Evolutionary conservation across 2,888 invertebrate genomes (phyloP).

Genomic region (Harmothoe impar): DNA sequence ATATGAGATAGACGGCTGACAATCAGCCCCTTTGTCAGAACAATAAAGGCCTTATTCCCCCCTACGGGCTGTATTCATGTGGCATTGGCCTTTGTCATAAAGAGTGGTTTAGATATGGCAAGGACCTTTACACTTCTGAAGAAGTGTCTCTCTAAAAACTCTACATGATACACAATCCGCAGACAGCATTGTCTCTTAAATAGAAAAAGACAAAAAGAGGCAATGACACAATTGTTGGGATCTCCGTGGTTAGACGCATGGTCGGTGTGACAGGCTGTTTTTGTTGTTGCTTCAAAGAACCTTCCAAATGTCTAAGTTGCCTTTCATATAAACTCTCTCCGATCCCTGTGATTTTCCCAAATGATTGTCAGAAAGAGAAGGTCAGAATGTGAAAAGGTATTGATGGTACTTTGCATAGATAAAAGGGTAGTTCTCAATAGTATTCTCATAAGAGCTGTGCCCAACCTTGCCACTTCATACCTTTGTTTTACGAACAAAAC

Average conservation of each 20-base stretch:
- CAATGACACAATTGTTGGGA: conserved; percentile 16
- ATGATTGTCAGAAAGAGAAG: too few species aligned
- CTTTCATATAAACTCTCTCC: background rate
- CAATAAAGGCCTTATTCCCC: conserved; percentile 7
- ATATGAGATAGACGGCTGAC: background rate
- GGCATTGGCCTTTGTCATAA: conserved; percentile 41
- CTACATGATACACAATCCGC: background rate
- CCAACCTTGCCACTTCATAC: too few species aligned
- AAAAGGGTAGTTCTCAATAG: too few species aligned
- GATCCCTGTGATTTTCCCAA: too few species aligned
- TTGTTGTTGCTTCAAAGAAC: background rate
- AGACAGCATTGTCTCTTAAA: conserved; percentile 5
- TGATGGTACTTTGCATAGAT: too few species aligned
- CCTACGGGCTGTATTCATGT: background rate
- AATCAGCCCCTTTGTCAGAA: background rate
- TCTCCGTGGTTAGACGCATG: background rate
- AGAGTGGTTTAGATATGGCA: background rate
- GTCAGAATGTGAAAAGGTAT: too few species aligned
- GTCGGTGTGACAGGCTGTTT: background rate
- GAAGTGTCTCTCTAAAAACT: background rate
- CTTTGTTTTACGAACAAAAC: too few species aligned
- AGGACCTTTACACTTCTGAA: conserved; percentile 28
- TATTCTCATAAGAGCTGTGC: too few species aligned
- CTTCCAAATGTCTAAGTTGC: background rate
- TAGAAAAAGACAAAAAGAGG: conserved; percentile 17